Base-by-base conservation (phyloP, 2,797 vertebrate genomes). In the Phrynocephalus forsythii region DNA sequence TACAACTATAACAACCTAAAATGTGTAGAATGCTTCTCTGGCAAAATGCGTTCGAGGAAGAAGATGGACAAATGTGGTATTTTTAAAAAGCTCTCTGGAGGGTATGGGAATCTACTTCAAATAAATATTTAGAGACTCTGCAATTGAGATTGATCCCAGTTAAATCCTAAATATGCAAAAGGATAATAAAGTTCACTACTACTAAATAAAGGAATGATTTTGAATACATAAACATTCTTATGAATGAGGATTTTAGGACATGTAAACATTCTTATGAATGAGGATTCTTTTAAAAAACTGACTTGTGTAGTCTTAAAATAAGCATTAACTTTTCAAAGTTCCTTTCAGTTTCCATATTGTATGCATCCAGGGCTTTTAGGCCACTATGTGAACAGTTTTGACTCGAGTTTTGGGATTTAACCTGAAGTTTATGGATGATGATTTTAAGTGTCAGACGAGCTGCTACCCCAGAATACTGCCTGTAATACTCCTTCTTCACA, bases 41-140 rank as follows among this genome's bases (percentile, higher is more conserved):
- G 76, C 22, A 67, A 93, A 6, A 18, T 3, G 11, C 2, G 8
- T 2, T 75, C 83, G 16, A 73, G 50, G 28, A 0, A 8, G 4
- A 88, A 1, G 28, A 69, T 48, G 82, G 1, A 48, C 24, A 91
- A 89, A 78, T n/a, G 86, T 11, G 66, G 84, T 88, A 90, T 92
- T 15, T 13, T 89, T 91, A 90, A 79, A 76, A 28, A 73, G 50
- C 85, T 75, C 20, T 73, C 50, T 73, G 83, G 68, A 88, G 81
- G 20, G 4, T 10, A 56, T 88, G 63, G 88, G 69, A 73, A 93
- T 86, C 22, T n/a, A 3, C 6, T 30, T 84, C 87, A 81, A 84
- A 73, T 69, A 93, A 92, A 89, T 66, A 90, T 88, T 87, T 90
- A 87, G 80, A 82, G 72, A 93, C 28, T 68, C 72, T 90, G 81